phyloP scores from a whole-genome alignment of 2,113 vertebrate species.

The Aythya baeri region DNA sequence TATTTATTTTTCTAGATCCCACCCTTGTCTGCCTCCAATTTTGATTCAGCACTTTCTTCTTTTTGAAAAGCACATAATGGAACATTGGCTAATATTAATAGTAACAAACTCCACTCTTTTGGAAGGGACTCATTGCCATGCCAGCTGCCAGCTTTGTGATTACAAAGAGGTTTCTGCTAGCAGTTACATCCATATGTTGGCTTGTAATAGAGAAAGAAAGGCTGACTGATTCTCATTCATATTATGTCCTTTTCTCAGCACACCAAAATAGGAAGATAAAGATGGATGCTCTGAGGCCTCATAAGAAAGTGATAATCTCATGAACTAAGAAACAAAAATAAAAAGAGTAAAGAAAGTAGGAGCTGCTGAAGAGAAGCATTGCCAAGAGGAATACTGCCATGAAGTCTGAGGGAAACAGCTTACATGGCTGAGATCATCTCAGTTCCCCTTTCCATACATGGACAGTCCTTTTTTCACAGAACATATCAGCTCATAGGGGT shows the following conservation, averaged over 20 bases:
- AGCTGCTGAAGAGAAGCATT: background rate
- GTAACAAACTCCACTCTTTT: conserved; percentile 19
- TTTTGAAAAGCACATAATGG: conserved; percentile 62
- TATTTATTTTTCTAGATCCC: background rate
- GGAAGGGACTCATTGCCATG: conserved; percentile 15
- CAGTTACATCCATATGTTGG: background rate
- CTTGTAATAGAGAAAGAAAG: background rate
- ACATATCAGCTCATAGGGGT: background rate
- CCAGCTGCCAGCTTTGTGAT: conserved; percentile 23
- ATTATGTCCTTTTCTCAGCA: background rate
- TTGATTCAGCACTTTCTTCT: conserved; percentile 53
- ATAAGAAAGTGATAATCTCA: background rate
- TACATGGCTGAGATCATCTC: background rate
- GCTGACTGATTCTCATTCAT: background rate
- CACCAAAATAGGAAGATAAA: background rate
- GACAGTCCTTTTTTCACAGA: background rate
- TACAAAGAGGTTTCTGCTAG: conserved; percentile 30
- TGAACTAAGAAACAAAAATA: background rate
- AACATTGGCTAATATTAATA: conserved; percentile 63
- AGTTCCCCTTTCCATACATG: background rate
- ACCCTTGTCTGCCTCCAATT: background rate
- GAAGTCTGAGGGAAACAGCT: background rate
- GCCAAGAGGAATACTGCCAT: background rate
- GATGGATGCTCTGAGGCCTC: background rate
- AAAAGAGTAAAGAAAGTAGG: background rate